Evolutionary conservation across 2,888 invertebrate genomes (phyloP).

Genomic region (Mythimna impura): DNA sequence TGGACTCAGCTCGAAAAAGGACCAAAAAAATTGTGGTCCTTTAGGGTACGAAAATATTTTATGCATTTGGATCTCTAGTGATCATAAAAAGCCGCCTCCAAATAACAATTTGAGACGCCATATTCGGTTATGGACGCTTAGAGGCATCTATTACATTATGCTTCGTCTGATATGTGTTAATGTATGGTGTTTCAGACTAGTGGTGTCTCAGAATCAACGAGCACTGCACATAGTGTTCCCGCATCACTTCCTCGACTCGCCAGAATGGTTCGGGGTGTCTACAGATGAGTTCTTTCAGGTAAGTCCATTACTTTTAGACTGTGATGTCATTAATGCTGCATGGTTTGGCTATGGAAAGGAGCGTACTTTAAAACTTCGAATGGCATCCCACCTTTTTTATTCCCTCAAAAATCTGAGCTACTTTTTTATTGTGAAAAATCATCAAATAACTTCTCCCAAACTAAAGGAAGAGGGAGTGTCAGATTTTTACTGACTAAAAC

Average conservation of each 20-base stretch:
- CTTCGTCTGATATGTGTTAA: not conserved
- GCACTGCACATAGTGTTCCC: slow-evolving; percentile 96
- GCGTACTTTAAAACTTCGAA: too few species aligned
- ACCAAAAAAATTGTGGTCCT: not conserved
- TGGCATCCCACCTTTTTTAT: not conserved
- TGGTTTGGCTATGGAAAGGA: too few species aligned
- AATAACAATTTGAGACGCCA: too few species aligned
- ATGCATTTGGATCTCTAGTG: not conserved
- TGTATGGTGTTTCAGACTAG: slow-evolving; percentile 91
- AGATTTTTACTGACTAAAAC: not conserved
- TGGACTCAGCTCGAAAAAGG: not conserved
- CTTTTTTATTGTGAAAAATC: not conserved
- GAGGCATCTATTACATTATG: not conserved
- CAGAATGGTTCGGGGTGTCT: slow-evolving; percentile 97
- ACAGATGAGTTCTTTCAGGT: slow-evolving; percentile 97
- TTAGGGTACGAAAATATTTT: slow-evolving; percentile 26
- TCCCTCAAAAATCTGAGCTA: not conserved
- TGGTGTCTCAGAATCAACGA: slow-evolving; percentile 95
- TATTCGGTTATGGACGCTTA: not conserved
- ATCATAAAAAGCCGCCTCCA: not conserved
- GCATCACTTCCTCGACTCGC: slow-evolving; percentile 96
- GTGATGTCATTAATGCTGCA: not conserved
- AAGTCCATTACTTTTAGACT: slow-evolving; percentile 48
- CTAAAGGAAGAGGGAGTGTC: not conserved
- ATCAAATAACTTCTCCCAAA: too few species aligned